Conservation (phyloP, 2,888 invertebrate species). For the Tetheella fluctuosa region DNA sequence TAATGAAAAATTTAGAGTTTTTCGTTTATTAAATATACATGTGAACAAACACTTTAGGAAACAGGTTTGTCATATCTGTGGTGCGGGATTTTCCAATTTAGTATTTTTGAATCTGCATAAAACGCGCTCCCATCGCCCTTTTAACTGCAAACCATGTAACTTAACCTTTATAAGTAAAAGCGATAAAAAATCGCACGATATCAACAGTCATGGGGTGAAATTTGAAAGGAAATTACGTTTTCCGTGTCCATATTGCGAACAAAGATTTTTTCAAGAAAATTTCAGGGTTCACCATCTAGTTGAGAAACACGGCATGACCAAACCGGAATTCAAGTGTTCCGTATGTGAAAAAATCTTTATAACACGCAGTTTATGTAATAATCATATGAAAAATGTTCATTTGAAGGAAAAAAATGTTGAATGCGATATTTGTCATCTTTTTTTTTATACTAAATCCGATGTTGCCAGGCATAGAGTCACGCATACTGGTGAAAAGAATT, state of each 20-base stretch:
- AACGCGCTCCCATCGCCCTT: constrained; percentile 53
- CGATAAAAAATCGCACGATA: constrained; percentile 43
- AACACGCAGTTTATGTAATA: constrained; percentile 66
- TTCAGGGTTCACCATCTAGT: constrained; percentile 54
- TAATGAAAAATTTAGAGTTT: constrained; percentile 51
- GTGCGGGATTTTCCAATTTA: constrained; percentile 67
- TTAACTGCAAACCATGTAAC: constrained; percentile 55
- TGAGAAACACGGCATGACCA: constrained; percentile 54
- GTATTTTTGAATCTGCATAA: constrained; percentile 69
- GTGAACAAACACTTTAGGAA: constrained; percentile 74
- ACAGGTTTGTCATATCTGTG: constrained; percentile 72
- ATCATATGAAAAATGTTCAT: constrained; percentile 70
- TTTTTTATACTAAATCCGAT: constrained; percentile 72
- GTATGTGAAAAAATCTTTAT: constrained; percentile 65
- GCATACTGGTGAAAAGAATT: constrained; percentile 68
- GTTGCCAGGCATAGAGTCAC: constrained; percentile 62
- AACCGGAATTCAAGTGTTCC: constrained; percentile 60
- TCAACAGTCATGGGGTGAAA: constrained; percentile 32
- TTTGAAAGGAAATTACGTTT: constrained; percentile 55
- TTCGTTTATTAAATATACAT: constrained; percentile 68
- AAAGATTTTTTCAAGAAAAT: constrained; percentile 65
- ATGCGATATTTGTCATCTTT: constrained; percentile 65
- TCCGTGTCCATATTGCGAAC: constrained; percentile 60
- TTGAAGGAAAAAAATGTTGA: constrained; percentile 68
- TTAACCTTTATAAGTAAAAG: constrained; percentile 43